A percentile compares a stretch with the other conserved stretches of the same genome.
phyloP scores from a whole-genome alignment of 2,888 invertebrate genomes.

The Caenorhabditis parvicauda region DNA sequence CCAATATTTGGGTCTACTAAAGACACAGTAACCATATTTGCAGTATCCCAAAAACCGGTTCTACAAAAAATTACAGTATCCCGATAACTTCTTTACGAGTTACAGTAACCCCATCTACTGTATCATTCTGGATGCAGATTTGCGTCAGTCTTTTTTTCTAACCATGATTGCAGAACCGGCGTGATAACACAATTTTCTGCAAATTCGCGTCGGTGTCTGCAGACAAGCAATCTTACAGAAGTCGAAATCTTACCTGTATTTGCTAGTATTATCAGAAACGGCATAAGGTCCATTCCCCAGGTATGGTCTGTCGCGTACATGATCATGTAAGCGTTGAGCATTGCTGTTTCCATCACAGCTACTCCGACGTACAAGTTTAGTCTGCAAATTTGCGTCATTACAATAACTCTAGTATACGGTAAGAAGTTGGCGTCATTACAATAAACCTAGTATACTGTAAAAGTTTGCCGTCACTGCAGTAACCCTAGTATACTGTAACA shows the following conservation, averaged over 20 bases:
- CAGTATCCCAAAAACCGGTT: too few relatives aligned
- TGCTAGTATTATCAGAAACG: conserved; percentile 19
- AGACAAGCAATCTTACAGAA: background rate
- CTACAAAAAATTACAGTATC: too few relatives aligned
- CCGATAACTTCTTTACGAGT: too few relatives aligned
- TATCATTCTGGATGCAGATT: too few relatives aligned
- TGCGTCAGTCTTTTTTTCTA: too few relatives aligned
- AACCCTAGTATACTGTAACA: too few relatives aligned
- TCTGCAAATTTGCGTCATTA: too few relatives aligned
- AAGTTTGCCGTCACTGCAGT: background rate
- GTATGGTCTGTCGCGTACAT: conserved; percentile 36
- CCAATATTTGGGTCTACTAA: too few relatives aligned
- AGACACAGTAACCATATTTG: too few relatives aligned
- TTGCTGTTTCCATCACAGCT: conserved; percentile 43
- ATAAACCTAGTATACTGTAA: background rate
- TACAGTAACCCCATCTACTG: too few relatives aligned
- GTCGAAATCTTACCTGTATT: conserved; percentile 20
- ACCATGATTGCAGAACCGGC: too few relatives aligned
- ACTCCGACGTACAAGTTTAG: conserved; percentile 37
- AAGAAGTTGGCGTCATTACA: background rate
- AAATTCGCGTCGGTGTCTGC: background rate
- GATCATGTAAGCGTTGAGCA: conserved; percentile 45
- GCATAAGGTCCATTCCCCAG: conserved; percentile 30
- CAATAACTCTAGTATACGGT: background rate
- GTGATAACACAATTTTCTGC: background rate